Evolutionary conservation across 2,888 invertebrate species (phyloP).

Genomic region (Papilio elwesi): DNA sequence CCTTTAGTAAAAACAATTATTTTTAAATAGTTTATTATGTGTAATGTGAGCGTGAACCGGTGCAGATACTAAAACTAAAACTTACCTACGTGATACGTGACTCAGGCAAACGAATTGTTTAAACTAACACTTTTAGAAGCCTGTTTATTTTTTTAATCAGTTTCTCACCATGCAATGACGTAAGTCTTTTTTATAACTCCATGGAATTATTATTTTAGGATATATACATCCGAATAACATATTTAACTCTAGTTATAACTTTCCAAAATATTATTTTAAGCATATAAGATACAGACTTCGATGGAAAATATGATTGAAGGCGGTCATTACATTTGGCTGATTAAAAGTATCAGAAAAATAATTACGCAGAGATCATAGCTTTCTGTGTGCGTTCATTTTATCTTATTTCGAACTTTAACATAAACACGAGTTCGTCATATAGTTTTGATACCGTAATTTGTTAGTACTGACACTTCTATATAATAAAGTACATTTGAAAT

Average conservation of each 20-base stretch:
- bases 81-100: slow-evolving; percentile 25
- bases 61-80: background rate
- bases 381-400: too few relatives aligned
- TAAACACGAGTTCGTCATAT: too few relatives aligned
- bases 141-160: slow-evolving; percentile 41
- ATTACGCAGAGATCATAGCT: too few relatives aligned
- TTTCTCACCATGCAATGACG: slow-evolving; percentile 31
- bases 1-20: background rate
- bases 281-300: too few relatives aligned
- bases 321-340: too few relatives aligned
- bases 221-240: slow-evolving; percentile 18
- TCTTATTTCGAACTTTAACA: too few relatives aligned
- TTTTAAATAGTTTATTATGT: background rate
- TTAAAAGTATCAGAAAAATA: too few relatives aligned
- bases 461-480: too few relatives aligned
- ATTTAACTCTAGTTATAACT: background rate
- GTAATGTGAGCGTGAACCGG: slow-evolving; percentile 10
- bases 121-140: slow-evolving; percentile 27
- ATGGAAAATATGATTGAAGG: too few relatives aligned
- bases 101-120: slow-evolving; percentile 31
- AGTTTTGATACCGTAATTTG: too few relatives aligned
- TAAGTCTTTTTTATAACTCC: slow-evolving; percentile 27
- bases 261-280: background rate
- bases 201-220: slow-evolving; percentile 30
- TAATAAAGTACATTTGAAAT: too few relatives aligned